A percentile compares a stretch with the other conserved stretches of the same genome.
These are phyloP conservation scores for Tetramorium alpestre DNA, from an alignment of 1,140 invertebrate genomes.

Conservation along the genomic window DNA sequence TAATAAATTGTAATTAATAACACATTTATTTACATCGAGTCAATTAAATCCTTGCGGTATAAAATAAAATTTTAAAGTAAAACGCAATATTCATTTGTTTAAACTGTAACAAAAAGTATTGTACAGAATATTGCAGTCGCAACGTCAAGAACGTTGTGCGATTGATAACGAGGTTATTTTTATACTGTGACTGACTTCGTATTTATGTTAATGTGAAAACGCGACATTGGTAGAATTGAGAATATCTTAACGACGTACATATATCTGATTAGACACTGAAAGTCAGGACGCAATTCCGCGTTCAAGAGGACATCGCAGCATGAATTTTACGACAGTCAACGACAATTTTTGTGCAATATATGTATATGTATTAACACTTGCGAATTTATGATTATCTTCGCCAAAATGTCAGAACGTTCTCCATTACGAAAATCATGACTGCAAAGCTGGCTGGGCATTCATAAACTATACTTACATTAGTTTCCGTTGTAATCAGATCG, in stretches of 20 bases:
- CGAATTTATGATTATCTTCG: not conserved
- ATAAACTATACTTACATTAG: not conserved
- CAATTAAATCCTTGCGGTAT: not conserved
- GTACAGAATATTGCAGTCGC: not conserved
- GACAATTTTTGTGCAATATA: not conserved
- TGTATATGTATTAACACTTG: not conserved
- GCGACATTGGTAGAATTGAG: not conserved
- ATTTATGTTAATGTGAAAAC: not conserved
- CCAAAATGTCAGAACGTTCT: not conserved
- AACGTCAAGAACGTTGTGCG: not conserved
- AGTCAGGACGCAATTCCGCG: not conserved
- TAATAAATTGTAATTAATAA: not conserved
- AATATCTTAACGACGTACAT: not conserved
- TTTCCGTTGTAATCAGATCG: conserved; percentile 5
- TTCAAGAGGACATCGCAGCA: not conserved
- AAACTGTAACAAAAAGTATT: not conserved
- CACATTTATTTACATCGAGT: not conserved
- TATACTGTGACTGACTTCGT: not conserved
- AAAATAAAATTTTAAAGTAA: not conserved
- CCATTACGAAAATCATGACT: not conserved
- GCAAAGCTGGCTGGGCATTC: not conserved
- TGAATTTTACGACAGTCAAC: conserved; percentile 16
- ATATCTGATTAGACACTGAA: not conserved
- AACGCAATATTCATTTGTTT: not conserved
- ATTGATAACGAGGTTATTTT: not conserved